Evolutionary conservation across 2,113 vertebrate genomes (phyloP).

Genomic region (Rattus norvegicus): DNA sequence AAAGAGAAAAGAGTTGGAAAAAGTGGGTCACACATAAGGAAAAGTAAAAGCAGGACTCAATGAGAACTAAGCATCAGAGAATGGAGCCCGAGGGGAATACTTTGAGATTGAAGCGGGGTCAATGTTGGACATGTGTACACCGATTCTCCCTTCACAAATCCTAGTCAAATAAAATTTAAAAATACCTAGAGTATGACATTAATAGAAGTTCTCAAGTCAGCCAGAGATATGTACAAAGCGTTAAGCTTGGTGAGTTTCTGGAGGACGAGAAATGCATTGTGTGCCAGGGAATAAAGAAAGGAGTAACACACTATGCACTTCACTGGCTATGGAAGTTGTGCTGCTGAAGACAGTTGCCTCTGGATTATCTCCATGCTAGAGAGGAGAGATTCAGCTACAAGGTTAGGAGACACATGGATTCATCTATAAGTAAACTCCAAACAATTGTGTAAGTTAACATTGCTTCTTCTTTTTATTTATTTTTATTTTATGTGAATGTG

Average conservation of each 20-base stretch:
- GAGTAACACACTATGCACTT: background rate
- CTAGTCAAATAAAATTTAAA: constrained; percentile 40
- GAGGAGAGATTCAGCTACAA: background rate
- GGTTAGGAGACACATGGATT: background rate
- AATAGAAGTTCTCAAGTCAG: constrained; percentile 31
- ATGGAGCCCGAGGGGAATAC: background rate
- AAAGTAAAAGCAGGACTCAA: background rate
- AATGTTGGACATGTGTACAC: background rate
- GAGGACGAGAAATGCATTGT: background rate
- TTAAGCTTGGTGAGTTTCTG: background rate
- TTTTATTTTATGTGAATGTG: background rate
- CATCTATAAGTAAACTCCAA: background rate
- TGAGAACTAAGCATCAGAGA: constrained; percentile 1
- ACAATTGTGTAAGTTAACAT: background rate
- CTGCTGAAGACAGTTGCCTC: background rate
- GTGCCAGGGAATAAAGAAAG: background rate
- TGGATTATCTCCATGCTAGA: background rate
- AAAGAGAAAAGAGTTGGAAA: background rate
- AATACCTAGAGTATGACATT: background rate
- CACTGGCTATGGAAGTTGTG: fast-evolving
- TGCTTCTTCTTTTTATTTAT: background rate
- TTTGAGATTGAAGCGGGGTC: background rate
- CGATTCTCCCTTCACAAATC: constrained; percentile 25
- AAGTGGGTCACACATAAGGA: background rate
- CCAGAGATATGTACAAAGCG: background rate